These are phyloP conservation scores for Drosophila cognata DNA, from an alignment of 2,888 invertebrate species.

Conservation along the genomic window DNA sequence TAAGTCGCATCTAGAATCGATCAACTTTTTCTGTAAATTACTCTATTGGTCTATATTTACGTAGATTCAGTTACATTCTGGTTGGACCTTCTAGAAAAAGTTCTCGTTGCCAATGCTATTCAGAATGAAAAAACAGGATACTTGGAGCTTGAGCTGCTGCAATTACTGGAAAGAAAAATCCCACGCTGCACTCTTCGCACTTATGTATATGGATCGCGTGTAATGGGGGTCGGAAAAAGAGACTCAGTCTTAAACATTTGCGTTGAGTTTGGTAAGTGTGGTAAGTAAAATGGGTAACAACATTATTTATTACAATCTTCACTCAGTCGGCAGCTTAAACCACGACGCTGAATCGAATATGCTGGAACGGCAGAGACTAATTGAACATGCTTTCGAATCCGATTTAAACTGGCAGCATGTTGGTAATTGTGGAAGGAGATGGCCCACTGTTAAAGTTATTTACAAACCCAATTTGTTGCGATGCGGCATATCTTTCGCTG, in stretches of 20 bases:
- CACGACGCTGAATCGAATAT: no score
- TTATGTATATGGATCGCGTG: conserved; percentile 32
- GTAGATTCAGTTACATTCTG: conserved; percentile 15
- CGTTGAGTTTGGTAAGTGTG: conserved; percentile 20
- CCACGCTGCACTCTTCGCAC: neutral
- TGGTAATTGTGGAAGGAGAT: accelerated
- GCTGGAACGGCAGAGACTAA: accelerated
- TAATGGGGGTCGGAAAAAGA: conserved; percentile 22
- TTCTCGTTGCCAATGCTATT: conserved; percentile 1
- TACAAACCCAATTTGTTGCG: neutral
- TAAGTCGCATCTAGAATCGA: neutral
- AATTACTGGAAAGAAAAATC: neutral
- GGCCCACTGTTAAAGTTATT: conserved; percentile 18
- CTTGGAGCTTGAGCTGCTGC: neutral
- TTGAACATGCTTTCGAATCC: neutral
- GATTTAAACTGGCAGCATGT: neutral
- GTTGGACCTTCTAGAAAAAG: neutral
- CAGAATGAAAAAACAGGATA: neutral
- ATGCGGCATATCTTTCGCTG: conserved; percentile 31
- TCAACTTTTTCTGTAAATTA: neutral
- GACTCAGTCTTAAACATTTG: conserved; percentile 32
- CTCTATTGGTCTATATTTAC: neutral
- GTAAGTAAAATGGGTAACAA: neutral
- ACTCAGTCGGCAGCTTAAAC: conserved; percentile 9
- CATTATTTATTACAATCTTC: neutral